Percentiles rank a stretch among this genome's conserved stretches.
These are phyloP conservation scores for Himalopsyche kuldschensis DNA, from an alignment of 2,888 invertebrate species.

Conservation along the genomic window DNA sequence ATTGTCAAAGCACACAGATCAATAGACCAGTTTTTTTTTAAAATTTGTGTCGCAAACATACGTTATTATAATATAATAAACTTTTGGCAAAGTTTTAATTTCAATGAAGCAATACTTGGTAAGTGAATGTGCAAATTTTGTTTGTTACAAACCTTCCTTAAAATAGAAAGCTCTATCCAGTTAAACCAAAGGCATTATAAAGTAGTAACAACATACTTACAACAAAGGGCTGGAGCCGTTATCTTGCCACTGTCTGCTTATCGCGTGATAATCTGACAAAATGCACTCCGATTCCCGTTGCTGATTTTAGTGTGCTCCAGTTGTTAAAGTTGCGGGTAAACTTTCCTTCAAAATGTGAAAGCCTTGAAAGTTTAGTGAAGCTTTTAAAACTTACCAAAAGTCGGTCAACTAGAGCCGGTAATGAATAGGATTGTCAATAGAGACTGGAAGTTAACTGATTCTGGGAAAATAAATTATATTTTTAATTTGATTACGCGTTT, in stretches of 20 bases:
- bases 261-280: conserved; percentile 1
- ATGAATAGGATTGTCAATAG: background rate
- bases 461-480: no score
- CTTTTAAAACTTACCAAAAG: background rate
- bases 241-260: background rate
- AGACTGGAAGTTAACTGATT: background rate
- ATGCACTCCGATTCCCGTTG: background rate
- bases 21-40: no score
- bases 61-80: no score
- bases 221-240: background rate
- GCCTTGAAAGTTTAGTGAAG: background rate
- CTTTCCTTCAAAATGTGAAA: background rate
- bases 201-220: background rate
- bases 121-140: no score
- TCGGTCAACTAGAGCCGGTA: background rate
- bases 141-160: no score
- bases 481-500: no score
- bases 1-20: no score
- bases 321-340: background rate
- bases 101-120: no score
- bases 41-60: no score
- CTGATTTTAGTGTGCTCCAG: background rate
- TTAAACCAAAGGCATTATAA: no score
- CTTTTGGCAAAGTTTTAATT: no score
- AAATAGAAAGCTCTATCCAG: no score